phyloP scores from a whole-genome alignment of 2,797 vertebrate genomes.

The Avahi laniger region DNA sequence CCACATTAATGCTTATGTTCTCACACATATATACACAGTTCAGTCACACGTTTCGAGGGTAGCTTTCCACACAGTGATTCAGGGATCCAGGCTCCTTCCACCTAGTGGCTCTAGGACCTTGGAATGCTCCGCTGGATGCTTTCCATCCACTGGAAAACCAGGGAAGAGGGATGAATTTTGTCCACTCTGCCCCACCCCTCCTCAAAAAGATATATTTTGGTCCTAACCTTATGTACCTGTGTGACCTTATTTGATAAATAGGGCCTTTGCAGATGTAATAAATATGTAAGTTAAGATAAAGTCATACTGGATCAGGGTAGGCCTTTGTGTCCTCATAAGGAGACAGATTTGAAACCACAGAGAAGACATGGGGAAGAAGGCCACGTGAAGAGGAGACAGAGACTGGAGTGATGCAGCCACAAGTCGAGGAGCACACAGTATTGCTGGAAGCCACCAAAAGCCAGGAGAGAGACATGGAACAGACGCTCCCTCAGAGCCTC shows the following conservation, averaged over 20 bases:
- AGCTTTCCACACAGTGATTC: neutral
- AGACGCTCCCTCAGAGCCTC: neutral
- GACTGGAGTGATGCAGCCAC: rapidly evolving
- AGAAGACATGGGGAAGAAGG: neutral
- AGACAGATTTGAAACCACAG: neutral
- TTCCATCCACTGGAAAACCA: neutral
- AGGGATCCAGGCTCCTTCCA: neutral
- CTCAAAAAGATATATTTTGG: neutral
- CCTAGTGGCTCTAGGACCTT: neutral
- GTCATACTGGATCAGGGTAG: neutral
- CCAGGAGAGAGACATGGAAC: neutral
- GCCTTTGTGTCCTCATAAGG: neutral
- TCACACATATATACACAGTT: neutral
- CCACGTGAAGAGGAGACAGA: neutral
- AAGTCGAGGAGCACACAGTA: neutral
- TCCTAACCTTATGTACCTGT: neutral
- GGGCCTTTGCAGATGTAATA: neutral
- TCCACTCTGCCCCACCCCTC: rapidly evolving
- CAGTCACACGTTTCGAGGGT: neutral
- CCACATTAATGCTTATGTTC: neutral
- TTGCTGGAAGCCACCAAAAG: neutral
- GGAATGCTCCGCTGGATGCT: neutral
- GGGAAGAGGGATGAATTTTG: neutral
- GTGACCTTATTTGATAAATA: neutral
- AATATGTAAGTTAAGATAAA: neutral